Conservation (phyloP, 2,888 invertebrate species). For the Xestia c-nigrum region DNA sequence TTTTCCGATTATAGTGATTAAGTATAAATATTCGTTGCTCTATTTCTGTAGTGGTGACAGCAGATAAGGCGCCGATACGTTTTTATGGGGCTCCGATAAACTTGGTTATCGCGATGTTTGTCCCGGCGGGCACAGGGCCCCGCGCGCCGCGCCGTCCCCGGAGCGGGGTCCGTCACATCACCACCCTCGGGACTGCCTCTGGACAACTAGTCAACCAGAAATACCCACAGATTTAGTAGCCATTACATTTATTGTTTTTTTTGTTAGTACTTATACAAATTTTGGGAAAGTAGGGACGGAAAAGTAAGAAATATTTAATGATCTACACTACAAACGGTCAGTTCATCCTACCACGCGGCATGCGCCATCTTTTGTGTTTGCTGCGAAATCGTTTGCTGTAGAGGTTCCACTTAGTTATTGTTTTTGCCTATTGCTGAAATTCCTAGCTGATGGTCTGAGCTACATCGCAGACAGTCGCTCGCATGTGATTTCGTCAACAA, state of each 20-base stretch:
- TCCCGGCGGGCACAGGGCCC: constrained; percentile 26
- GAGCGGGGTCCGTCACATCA: constrained; percentile 2
- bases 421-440: neutral
- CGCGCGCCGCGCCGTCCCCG: neutral
- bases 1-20: constrained; percentile 85
- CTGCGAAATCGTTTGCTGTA: neutral
- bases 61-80: constrained; percentile 69
- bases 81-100: constrained; percentile 71
- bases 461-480: neutral
- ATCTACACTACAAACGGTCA: neutral
- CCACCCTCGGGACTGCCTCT: neutral
- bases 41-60: constrained; percentile 71
- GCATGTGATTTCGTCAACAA: neutral
- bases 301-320: neutral
- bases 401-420: neutral
- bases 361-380: neutral
- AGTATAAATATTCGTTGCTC: constrained; percentile 76
- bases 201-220: neutral
- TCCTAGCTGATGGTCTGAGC: neutral
- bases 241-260: neutral
- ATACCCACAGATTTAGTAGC: neutral
- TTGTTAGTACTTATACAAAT: neutral
- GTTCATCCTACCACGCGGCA: neutral
- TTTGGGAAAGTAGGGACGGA: neutral
- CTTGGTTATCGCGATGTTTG: constrained; percentile 70